These are phyloP conservation scores for Amiota mariae DNA, from an alignment of 2,888 invertebrate species.

Conservation along the genomic window DNA sequence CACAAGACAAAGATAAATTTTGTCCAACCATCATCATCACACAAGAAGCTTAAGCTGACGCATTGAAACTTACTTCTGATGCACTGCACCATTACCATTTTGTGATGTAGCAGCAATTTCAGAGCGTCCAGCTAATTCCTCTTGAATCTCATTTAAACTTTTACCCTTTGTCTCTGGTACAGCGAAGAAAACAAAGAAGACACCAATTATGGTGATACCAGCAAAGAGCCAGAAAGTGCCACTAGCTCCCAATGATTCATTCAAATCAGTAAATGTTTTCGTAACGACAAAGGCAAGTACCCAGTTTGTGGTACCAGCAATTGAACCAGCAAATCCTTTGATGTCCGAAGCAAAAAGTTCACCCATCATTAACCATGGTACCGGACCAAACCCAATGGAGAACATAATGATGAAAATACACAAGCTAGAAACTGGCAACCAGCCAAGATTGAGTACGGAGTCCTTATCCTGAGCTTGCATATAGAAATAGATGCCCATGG, in stretches of 20 bases:
- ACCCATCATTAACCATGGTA: slow-evolving; percentile 84
- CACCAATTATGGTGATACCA: slow-evolving; percentile 78
- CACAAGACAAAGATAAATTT: too few relatives aligned
- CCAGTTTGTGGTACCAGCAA: slow-evolving; percentile 89
- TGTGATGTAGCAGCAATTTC: background rate
- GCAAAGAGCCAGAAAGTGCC: slow-evolving; percentile 85
- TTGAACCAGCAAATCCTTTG: slow-evolving; percentile 83
- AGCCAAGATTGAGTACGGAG: slow-evolving; percentile 77
- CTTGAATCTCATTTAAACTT: slow-evolving; percentile 72
- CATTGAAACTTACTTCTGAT: background rate
- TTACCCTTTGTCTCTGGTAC: slow-evolving; percentile 77
- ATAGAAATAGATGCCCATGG: slow-evolving; percentile 83
- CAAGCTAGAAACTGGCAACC: slow-evolving; percentile 84
- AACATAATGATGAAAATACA: slow-evolving; percentile 87
- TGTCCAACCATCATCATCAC: background rate
- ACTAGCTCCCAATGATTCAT: slow-evolving; percentile 76
- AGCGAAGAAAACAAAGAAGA: slow-evolving; percentile 80
- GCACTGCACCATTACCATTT: background rate
- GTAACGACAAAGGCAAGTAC: slow-evolving; percentile 86
- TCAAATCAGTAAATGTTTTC: slow-evolving; percentile 80
- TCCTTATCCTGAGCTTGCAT: slow-evolving; percentile 66
- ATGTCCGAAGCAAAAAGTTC: slow-evolving; percentile 88
- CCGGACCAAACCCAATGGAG: slow-evolving; percentile 89
- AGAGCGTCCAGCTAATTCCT: slow-evolving; percentile 59
- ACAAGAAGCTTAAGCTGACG: too few relatives aligned